These are phyloP conservation scores for Lordiphosa stackelbergi DNA, from an alignment of 1,140 invertebrate genomes.

Conservation along the genomic window DNA sequence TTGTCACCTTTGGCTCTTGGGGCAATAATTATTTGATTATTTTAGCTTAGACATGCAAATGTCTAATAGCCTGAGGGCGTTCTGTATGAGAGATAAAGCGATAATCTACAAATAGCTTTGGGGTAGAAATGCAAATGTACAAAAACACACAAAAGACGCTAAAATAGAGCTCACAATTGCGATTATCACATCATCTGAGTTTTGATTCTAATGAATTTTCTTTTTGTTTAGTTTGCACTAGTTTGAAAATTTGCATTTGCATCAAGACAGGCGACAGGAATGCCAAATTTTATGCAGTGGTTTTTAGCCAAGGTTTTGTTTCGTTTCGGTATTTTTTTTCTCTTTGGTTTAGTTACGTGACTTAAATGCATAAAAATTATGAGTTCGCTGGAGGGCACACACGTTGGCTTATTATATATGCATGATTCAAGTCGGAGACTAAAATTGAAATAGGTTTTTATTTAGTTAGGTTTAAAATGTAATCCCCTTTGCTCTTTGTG, in stretches of 20 bases:
- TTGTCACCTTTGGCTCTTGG: slow-evolving; percentile 33
- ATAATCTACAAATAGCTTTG: slow-evolving; percentile 14
- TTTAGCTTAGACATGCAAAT: slow-evolving; percentile 1
- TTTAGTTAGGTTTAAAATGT: not conserved
- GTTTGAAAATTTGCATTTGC: slow-evolving; percentile 37
- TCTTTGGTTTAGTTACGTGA: slow-evolving; percentile 36
- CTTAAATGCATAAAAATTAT: slow-evolving; percentile 55
- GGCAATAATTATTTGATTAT: slow-evolving; percentile 33
- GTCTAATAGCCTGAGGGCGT: too few relatives aligned
- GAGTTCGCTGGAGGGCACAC: slow-evolving; percentile 36
- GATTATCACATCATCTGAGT: slow-evolving; percentile 42
- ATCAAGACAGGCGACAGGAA: slow-evolving; percentile 36
- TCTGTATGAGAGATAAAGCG: slow-evolving; percentile 2
- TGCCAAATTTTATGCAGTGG: slow-evolving; percentile 34
- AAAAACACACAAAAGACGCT: slow-evolving; percentile 2
- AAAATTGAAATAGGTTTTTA: not conserved
- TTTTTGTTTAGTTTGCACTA: slow-evolving; percentile 32
- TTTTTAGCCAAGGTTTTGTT: slow-evolving; percentile 21
- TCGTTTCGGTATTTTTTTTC: not conserved
- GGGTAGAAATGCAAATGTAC: slow-evolving; percentile 8
- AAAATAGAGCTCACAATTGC: slow-evolving; percentile 5
- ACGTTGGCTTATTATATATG: slow-evolving; percentile 6
- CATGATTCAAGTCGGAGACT: slow-evolving; percentile 12
- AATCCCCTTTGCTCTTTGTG: not conserved
- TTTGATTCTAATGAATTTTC: slow-evolving; percentile 45